phyloP scores from a whole-genome alignment of 2,888 invertebrate species.

The Drosophila planitibia region DNA sequence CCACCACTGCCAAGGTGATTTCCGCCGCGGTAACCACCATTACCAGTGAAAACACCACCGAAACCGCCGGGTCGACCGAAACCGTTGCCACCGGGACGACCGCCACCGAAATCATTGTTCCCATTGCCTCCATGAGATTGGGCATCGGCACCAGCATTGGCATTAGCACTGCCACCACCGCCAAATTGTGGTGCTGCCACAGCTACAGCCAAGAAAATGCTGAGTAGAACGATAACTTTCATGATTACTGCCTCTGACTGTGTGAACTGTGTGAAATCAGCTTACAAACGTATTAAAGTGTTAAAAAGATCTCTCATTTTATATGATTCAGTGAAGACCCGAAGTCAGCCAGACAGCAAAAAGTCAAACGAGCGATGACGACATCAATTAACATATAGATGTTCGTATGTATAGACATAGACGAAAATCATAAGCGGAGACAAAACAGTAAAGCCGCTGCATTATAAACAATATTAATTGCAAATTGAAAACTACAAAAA shows the following conservation, averaged over 20 bases:
- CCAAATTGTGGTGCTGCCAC: slow-evolving; percentile 55
- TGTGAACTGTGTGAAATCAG: slow-evolving; percentile 29
- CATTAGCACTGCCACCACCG: slow-evolving; percentile 16
- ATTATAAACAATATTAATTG: slow-evolving; percentile 4
- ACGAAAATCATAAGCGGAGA: slow-evolving; percentile 28
- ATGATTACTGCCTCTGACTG: slow-evolving; percentile 35
- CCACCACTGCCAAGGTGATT: slow-evolving; percentile 6
- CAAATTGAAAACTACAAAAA: neutral
- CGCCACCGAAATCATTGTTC: neutral
- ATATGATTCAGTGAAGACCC: slow-evolving; percentile 26
- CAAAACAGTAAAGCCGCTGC: slow-evolving; percentile 31
- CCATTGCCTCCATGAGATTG: slow-evolving; percentile 12
- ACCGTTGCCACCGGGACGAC: slow-evolving; percentile 8
- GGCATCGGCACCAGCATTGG: slow-evolving; percentile 35
- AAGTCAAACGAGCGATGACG: neutral
- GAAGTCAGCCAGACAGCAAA: slow-evolving; percentile 15
- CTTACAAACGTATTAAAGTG: slow-evolving; percentile 44
- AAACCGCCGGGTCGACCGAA: slow-evolving; percentile 8
- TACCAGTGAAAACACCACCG: slow-evolving; percentile 21
- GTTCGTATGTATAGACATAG: neutral
- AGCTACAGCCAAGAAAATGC: slow-evolving; percentile 60
- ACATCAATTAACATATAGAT: slow-evolving; percentile 48
- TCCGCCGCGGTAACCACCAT: slow-evolving; percentile 11
- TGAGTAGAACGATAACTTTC: slow-evolving; percentile 61
- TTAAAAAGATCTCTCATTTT: slow-evolving; percentile 29